Evolutionary conservation across 1,140 invertebrate genomes (phyloP).

Genomic region (Oryzaephilus surinamensis): DNA sequence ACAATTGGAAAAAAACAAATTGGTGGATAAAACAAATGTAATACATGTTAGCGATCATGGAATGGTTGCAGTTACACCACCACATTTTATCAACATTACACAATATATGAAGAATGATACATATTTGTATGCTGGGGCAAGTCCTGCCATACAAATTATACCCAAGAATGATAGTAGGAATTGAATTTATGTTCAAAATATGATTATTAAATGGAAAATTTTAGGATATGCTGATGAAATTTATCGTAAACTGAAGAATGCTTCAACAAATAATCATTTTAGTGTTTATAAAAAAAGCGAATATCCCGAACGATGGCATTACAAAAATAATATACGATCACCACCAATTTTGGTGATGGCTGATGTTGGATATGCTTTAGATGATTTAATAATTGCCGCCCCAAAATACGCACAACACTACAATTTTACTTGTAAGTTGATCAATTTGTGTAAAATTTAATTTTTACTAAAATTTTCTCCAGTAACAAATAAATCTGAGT

Average conservation of each 20-base stretch:
- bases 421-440: constrained; percentile 34
- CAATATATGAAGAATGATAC: constrained; percentile 40
- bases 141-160: constrained; percentile 43
- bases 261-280: constrained; percentile 38
- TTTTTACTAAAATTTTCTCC: constrained; percentile 18
- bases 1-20: constrained; percentile 9
- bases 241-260: constrained; percentile 42
- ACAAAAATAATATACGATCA: constrained; percentile 46
- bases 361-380: constrained; percentile 47
- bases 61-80: constrained; percentile 44
- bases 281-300: constrained; percentile 46
- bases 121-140: constrained; percentile 38
- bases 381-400: constrained; percentile 39
- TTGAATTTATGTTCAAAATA: not conserved
- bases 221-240: constrained; percentile 39
- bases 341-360: constrained; percentile 47
- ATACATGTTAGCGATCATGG: constrained; percentile 69
- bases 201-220: constrained; percentile 8
- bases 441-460: not conserved
- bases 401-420: constrained; percentile 38
- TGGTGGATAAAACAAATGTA: constrained; percentile 47
- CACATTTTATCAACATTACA: constrained; percentile 48
- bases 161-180: constrained; percentile 40
- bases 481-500: constrained; percentile 41
- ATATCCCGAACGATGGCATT: constrained; percentile 48